Conservation (phyloP, 2,888 invertebrate species). For the Cacoxenus indagator region DNA sequence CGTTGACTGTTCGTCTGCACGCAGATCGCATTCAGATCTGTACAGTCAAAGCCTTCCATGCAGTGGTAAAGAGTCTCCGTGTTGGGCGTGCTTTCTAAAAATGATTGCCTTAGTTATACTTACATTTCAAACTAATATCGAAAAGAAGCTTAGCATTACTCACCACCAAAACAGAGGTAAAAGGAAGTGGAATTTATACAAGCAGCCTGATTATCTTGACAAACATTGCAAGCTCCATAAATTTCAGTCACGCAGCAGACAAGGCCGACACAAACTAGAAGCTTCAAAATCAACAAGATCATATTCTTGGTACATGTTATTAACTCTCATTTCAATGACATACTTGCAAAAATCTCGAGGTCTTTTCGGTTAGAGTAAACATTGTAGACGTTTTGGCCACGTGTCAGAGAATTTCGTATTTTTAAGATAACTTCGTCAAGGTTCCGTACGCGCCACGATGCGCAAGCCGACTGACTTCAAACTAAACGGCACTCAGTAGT, state of each 20-base stretch:
- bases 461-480: slow-evolving; percentile 16
- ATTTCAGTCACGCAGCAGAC: slow-evolving; percentile 28
- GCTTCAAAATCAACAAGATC: neutral
- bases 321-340: neutral
- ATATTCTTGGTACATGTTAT: neutral
- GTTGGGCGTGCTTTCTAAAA: slow-evolving; percentile 49
- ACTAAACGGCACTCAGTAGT: neutral
- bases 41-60: slow-evolving; percentile 61
- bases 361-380: neutral
- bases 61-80: slow-evolving; percentile 56
- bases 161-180: slow-evolving; percentile 63
- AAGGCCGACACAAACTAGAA: neutral
- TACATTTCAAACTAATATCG: no score
- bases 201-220: slow-evolving; percentile 61
- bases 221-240: slow-evolving; percentile 57
- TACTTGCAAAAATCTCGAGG: slow-evolving; percentile 8
- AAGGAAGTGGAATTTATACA: slow-evolving; percentile 66
- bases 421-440: neutral
- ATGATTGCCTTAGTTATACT: neutral
- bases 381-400: neutral
- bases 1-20: slow-evolving; percentile 52
- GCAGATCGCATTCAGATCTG: slow-evolving; percentile 57
- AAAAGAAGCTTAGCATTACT: slow-evolving; percentile 4
- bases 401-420: neutral
- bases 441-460: slow-evolving; percentile 4